Evolutionary conservation across 2,797 vertebrate species (phyloP).

Genomic region (Gymnodraco acuticeps): DNA sequence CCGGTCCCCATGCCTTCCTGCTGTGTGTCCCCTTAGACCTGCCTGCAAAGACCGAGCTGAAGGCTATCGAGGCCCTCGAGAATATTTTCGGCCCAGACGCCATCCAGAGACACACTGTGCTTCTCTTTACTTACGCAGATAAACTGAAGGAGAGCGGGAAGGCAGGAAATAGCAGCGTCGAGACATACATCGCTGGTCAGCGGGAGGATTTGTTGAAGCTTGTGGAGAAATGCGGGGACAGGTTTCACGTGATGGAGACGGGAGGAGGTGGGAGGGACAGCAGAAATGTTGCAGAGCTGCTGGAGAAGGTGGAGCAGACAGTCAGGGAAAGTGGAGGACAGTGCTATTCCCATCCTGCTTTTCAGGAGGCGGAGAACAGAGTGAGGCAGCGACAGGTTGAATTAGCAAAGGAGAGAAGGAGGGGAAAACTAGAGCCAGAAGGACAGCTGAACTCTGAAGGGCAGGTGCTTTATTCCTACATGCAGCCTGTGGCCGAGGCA

Average conservation of each 20-base stretch:
- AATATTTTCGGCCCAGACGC: conserved; percentile 73
- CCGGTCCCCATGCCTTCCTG: conserved; percentile 85
- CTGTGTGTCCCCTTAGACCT: conserved; percentile 84
- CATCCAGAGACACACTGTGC: conserved; percentile 69
- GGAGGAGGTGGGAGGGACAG: conserved; percentile 7
- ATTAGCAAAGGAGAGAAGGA: conserved; percentile 54
- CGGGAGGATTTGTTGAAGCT: conserved; percentile 81
- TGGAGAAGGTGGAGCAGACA: conserved; percentile 84
- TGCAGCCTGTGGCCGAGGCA: conserved; percentile 75
- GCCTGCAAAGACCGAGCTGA: conserved; percentile 72
- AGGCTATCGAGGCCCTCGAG: conserved; percentile 68
- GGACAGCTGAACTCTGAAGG: conserved; percentile 37
- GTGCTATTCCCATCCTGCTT: conserved; percentile 75
- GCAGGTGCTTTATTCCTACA: conserved; percentile 31
- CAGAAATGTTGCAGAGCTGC: conserved; percentile 65
- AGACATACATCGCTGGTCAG: conserved; percentile 76
- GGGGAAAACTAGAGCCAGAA: conserved; percentile 25
- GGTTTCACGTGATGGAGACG: conserved; percentile 80
- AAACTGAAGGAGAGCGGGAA: conserved; percentile 62
- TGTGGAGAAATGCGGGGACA: conserved; percentile 84
- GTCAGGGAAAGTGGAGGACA: conserved; percentile 78
- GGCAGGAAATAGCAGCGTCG: conserved; percentile 48
- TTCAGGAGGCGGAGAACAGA: conserved; percentile 74
- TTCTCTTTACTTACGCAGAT: conserved; percentile 82
- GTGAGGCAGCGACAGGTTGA: conserved; percentile 76